Conservation (phyloP, 2,113 vertebrate species). For the Platichthys stellatus region DNA sequence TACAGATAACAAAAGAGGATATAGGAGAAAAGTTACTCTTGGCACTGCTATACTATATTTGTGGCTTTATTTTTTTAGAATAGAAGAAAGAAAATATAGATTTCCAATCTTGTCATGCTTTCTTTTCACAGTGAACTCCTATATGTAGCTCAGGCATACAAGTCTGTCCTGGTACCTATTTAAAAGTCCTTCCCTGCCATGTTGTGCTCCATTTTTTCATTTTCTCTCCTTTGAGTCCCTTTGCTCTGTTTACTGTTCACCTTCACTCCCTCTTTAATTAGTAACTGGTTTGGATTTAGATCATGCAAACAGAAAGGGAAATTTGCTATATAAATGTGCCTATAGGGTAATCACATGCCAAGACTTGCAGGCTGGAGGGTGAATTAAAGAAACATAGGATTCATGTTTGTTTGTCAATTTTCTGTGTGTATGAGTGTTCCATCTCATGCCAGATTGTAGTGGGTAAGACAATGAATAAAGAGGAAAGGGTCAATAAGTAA, state of each 20-base stretch:
- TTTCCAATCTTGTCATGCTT: background rate
- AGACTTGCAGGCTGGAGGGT: slow-evolving; percentile 7
- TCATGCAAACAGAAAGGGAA: slow-evolving; percentile 47
- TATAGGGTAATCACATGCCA: slow-evolving; percentile 27
- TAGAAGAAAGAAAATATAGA: background rate
- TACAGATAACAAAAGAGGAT: slow-evolving; percentile 31
- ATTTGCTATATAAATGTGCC: slow-evolving; percentile 25
- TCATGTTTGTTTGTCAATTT: slow-evolving; percentile 14
- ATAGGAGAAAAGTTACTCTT: slow-evolving; percentile 3
- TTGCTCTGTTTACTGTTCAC: slow-evolving; percentile 53
- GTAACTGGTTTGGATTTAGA: slow-evolving; percentile 47
- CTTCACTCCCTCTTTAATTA: slow-evolving; percentile 56
- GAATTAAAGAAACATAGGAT: slow-evolving; percentile 22
- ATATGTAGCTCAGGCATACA: background rate
- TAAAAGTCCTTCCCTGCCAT: slow-evolving; percentile 21
- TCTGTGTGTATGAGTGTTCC: background rate
- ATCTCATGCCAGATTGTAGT: background rate
- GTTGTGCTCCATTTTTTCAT: slow-evolving; percentile 30
- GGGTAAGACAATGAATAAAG: background rate
- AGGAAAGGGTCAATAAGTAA: background rate
- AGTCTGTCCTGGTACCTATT: background rate
- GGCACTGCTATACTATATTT: background rate
- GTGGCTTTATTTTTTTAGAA: background rate
- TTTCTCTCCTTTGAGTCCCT: slow-evolving; percentile 29
- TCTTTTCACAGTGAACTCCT: background rate